A percentile compares a stretch with the other conserved stretches of the same genome.
Conservation (phyloP, 2,888 invertebrate species). For the Beris morrisii region DNA sequence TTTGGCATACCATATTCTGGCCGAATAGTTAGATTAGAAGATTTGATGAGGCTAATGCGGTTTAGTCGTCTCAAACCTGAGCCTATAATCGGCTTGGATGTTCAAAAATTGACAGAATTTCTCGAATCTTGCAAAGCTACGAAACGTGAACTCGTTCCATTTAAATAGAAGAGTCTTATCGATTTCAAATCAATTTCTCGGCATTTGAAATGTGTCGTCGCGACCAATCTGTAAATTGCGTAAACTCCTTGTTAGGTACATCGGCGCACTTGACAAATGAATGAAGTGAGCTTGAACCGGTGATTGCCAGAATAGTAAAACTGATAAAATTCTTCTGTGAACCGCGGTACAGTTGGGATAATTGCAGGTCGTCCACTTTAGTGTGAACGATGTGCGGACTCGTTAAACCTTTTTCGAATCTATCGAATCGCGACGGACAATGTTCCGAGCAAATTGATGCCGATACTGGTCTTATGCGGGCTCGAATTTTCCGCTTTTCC, state of each 20-base stretch:
- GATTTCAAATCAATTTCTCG: too few species aligned
- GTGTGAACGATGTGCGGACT: constrained; percentile 20
- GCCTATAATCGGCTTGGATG: too few species aligned
- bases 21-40: too few species aligned
- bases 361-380: constrained; percentile 1
- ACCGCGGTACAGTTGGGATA: constrained; percentile 24
- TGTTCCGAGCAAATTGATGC: constrained; percentile 28
- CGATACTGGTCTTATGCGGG: constrained; percentile 27
- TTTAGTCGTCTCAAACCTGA: too few species aligned
- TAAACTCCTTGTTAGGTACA: background rate
- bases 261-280: constrained; percentile 29
- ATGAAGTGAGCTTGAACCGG: constrained; percentile 24
- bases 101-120: too few species aligned
- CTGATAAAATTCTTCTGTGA: constrained; percentile 26
- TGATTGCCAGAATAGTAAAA: constrained; percentile 25
- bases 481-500: background rate
- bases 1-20: too few species aligned
- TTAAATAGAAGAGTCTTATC: too few species aligned
- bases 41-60: too few species aligned
- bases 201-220: too few species aligned
- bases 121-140: too few species aligned
- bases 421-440: constrained; percentile 17
- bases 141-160: too few species aligned
- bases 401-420: constrained; percentile 10
- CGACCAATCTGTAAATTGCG: too few species aligned